Evolutionary conservation across 2,888 invertebrate species (phyloP), one percentile per base, ranked within the genome.

Genomic region (Cetonia aurata): DNA sequence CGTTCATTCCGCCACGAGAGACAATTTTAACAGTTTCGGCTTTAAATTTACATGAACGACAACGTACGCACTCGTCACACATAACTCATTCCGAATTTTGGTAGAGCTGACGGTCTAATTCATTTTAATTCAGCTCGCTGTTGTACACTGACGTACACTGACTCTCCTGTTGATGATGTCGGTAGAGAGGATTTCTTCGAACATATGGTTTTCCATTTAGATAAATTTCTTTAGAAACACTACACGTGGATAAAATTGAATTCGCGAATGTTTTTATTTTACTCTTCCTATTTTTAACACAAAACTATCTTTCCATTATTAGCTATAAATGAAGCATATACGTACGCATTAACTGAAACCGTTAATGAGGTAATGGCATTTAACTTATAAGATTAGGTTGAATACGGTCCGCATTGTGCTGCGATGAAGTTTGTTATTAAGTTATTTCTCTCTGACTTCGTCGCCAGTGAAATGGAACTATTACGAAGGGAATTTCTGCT

Each of bases 31-130:
- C 62, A 65, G 48, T 65, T 50, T 41, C 50, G 37, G 62, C 62
- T 65, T 65, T 37, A 65, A 65, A 65, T 65, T 65, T 65, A 52
- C 50, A 65, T 65, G 62, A 65, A 65, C 62, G 50, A 37, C 50
- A 65, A 33, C 50, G 50, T 37, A 65, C 50, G 62, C 62, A 50
- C 50, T 65, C 50, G 50, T 50, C 50, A 65, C 62, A 50, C 46
- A 50, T 65, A 65, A 65, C 62, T 50, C 62, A 65, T 65, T 65
- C 50, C 50, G 62, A 65, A 65, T 65, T 65, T 65, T 65, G 62
- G 37, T 17, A 42, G 57, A 57, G 57, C 42, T 57, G 42, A 57
- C 57, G 57, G 42, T 57, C 57, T 57, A 65, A 65, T 65, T 65
- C 50, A 65, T 65, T 65, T 65, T 65, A 65, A 65, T 65, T 65